phyloP scores from a whole-genome alignment of 2,797 vertebrate species.

The Oceanodroma leucorhoa region DNA sequence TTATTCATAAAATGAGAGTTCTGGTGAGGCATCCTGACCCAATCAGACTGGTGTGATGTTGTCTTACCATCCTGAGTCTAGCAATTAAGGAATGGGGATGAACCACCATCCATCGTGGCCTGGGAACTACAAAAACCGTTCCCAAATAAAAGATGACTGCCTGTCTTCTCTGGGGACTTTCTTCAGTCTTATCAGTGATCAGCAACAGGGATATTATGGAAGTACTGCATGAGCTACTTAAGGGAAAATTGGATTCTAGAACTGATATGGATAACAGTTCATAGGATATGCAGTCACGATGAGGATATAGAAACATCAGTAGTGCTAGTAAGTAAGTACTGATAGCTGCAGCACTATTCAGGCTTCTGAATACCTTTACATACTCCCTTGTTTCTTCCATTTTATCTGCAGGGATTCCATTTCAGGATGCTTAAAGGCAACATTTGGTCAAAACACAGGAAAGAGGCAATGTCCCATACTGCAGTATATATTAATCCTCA shows the following conservation, averaged over 20 bases:
- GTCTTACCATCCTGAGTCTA: background rate
- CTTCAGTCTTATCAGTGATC: background rate
- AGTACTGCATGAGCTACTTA: background rate
- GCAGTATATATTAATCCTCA: background rate
- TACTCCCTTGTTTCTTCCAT: background rate
- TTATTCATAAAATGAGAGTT: background rate
- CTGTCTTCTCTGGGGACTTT: background rate
- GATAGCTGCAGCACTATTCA: background rate
- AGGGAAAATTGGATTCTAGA: background rate
- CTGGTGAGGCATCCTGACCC: background rate
- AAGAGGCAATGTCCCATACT: background rate
- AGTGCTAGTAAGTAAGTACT: background rate
- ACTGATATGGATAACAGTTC: background rate
- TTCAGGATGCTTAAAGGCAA: background rate
- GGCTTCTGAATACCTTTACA: background rate
- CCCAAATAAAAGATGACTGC: background rate
- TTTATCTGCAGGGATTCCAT: background rate
- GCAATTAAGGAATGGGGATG: background rate
- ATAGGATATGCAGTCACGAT: background rate
- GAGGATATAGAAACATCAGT: background rate
- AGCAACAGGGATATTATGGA: background rate
- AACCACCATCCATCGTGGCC: background rate
- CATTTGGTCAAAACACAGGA: background rate
- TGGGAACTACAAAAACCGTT: background rate
- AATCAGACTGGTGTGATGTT: background rate